A percentile compares a stretch with the other conserved stretches of the same genome.
These are phyloP conservation scores for Ophiothrix spiculata DNA, from an alignment of 35 echinoderm and acorn worm species.

Conservation along the genomic window DNA sequence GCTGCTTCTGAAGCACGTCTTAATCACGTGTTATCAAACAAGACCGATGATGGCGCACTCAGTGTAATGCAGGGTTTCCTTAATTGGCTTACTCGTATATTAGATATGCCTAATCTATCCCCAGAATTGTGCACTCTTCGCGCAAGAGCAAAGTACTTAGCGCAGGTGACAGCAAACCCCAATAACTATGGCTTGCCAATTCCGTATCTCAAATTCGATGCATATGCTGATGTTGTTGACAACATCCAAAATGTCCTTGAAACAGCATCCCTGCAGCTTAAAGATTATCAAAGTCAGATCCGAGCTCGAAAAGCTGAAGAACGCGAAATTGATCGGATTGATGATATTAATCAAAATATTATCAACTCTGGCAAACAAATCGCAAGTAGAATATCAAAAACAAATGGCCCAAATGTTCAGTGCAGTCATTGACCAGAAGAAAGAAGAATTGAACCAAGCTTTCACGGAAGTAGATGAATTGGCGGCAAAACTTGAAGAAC, in stretches of 20 bases:
- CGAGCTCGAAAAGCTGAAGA: conserved; percentile 8
- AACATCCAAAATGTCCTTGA: conserved; percentile 16
- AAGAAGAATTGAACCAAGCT: neutral
- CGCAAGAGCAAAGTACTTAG: conserved; percentile 17
- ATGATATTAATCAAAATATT: conserved; percentile 4
- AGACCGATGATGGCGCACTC: neutral
- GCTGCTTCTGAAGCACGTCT: conserved; percentile 15
- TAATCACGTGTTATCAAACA: neutral
- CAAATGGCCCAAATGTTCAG: neutral
- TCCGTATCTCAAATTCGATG: conserved; percentile 14
- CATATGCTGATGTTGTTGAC: conserved; percentile 11
- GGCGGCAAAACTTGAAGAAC: no score
- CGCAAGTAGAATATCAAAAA: conserved; percentile 13
- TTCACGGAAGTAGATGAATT: neutral
- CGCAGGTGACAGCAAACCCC: neutral
- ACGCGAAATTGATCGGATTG: neutral
- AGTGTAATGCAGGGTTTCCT: neutral
- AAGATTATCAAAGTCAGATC: conserved; percentile 18
- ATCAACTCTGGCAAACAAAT: conserved; percentile 14
- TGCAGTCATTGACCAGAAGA: neutral
- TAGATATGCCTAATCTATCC: neutral
- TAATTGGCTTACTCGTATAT: conserved; percentile 1
- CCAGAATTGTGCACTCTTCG: neutral
- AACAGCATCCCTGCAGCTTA: conserved; percentile 12
- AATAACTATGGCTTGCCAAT: neutral